Evolutionary conservation across 2,113 vertebrate genomes (phyloP).

Genomic region (Heliornis fulica): DNA sequence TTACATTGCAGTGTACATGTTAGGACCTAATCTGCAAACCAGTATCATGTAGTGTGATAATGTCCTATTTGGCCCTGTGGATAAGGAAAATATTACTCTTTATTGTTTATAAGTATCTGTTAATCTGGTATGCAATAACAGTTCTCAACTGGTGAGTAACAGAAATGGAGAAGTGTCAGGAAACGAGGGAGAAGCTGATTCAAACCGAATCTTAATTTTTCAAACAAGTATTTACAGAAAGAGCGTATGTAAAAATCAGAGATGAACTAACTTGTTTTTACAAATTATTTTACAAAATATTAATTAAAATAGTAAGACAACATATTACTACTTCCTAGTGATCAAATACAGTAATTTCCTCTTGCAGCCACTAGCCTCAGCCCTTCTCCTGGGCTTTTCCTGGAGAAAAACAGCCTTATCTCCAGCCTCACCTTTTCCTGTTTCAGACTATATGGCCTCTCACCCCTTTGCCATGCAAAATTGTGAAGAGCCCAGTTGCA

Average conservation of each 20-base stretch:
- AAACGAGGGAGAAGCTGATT: background rate
- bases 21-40: background rate
- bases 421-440: background rate
- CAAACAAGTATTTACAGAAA: background rate
- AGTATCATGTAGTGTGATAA: background rate
- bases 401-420: background rate
- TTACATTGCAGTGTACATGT: background rate
- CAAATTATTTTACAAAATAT: background rate
- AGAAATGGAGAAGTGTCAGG: background rate
- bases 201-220: background rate
- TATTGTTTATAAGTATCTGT: background rate
- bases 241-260: background rate
- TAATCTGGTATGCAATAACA: background rate
- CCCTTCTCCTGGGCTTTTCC: background rate
- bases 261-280: background rate
- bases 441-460: background rate
- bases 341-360: background rate
- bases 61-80: background rate
- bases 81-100: background rate
- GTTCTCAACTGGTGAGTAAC: background rate
- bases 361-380: background rate
- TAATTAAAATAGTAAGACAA: background rate
- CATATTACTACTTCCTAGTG: background rate
- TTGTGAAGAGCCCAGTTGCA: background rate
- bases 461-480: fast-evolving